A percentile compares a stretch with the other conserved stretches of the same genome.
phyloP scores from a whole-genome alignment of 1,140 invertebrate genomes.

The Calycopis cecrops region DNA sequence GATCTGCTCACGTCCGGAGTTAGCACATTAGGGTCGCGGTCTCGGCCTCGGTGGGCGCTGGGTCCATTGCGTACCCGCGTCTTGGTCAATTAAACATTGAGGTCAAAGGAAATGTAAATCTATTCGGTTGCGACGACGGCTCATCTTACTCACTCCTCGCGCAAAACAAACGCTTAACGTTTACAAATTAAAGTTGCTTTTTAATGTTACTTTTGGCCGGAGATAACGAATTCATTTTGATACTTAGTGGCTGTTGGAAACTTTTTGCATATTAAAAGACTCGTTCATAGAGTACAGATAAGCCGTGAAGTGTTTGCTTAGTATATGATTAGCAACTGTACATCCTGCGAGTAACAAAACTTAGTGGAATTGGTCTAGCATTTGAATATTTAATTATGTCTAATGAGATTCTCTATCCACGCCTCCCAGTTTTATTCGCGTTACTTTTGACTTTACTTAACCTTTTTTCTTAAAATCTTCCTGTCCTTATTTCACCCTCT shows the following conservation, averaged over 20 bases:
- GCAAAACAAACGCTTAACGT: background rate
- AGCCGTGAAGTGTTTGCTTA: background rate
- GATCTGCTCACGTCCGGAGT: background rate
- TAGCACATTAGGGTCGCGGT: background rate
- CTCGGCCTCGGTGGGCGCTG: background rate
- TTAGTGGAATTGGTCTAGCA: no score
- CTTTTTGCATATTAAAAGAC: background rate
- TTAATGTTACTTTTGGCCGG: background rate
- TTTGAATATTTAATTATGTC: no score
- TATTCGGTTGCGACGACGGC: background rate
- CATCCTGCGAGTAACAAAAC: no score
- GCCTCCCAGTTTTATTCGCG: no score
- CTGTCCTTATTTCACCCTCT: no score
- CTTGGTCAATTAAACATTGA: slow-evolving; percentile 8
- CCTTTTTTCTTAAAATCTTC: no score
- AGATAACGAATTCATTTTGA: background rate
- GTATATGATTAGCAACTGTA: background rate
- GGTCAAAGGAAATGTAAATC: slow-evolving; percentile 11
- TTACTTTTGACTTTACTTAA: no score
- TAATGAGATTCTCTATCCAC: no score
- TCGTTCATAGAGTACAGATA: background rate
- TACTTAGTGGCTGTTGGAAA: background rate
- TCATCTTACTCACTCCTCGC: slow-evolving; percentile 1
- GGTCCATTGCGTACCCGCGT: slow-evolving; percentile 7
- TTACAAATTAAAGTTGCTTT: background rate